Conservation (phyloP, 2,797 vertebrate genomes). For the Mionectes olivaceus region DNA sequence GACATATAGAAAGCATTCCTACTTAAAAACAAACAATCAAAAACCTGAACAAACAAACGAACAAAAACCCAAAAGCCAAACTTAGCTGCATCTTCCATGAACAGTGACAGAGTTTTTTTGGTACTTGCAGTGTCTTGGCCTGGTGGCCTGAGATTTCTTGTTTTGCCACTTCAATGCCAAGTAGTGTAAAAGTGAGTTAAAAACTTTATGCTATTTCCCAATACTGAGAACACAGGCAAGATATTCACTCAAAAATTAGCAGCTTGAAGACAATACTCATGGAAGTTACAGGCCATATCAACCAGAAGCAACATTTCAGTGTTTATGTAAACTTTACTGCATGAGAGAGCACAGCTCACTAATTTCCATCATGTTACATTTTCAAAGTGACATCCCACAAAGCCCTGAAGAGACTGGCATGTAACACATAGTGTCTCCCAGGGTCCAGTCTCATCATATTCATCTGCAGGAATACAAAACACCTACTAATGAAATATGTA, state of each 20-base stretch:
- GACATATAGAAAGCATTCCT: neutral
- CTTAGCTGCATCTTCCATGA: neutral
- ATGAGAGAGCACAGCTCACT: constrained; percentile 35
- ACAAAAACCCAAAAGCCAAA: neutral
- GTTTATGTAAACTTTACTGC: constrained; percentile 50
- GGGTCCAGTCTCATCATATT: constrained; percentile 7
- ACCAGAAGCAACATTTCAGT: constrained; percentile 30
- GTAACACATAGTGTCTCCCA: neutral
- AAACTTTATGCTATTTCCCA: neutral
- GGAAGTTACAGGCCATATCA: neutral
- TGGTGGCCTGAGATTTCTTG: neutral
- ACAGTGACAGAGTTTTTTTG: neutral
- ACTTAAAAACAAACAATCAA: fast-evolving
- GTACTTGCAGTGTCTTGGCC: neutral
- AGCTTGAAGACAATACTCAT: neutral
- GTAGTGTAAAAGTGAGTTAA: neutral
- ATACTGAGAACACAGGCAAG: neutral
- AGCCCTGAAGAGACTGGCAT: constrained; percentile 24
- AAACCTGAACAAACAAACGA: neutral
- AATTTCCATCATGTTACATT: constrained; percentile 45
- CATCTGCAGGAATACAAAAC: neutral
- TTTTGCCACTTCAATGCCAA: neutral
- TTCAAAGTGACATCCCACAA: constrained; percentile 45
- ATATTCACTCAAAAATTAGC: neutral
- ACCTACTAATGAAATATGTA: neutral